Evolutionary conservation across 2,113 vertebrate species (phyloP).

Genomic region (Poecile atricapillus): DNA sequence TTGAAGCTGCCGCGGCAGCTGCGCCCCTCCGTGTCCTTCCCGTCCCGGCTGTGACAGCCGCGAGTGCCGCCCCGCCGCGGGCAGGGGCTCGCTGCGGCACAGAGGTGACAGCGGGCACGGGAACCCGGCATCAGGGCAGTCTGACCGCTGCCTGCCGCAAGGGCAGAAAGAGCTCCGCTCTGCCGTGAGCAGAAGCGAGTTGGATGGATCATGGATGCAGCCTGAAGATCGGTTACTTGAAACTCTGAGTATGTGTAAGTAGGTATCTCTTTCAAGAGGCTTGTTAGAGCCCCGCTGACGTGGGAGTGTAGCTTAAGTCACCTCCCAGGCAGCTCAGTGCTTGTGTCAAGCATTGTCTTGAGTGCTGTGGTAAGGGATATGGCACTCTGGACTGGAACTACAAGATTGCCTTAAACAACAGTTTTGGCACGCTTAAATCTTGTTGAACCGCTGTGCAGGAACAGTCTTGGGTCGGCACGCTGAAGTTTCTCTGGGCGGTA

Average conservation of each 20-base stretch:
- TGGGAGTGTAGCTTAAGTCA: background rate
- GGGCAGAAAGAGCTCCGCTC: background rate
- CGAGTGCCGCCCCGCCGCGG: background rate
- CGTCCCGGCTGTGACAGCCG: background rate
- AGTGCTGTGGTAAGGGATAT: background rate
- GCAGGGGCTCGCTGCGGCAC: background rate
- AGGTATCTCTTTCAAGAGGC: background rate
- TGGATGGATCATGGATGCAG: background rate
- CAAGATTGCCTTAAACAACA: background rate
- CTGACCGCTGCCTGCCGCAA: fast-evolving
- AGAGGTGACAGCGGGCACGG: fast-evolving
- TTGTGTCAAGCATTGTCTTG: too few species aligned
- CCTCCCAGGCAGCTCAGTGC: fast-evolving
- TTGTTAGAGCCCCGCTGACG: fast-evolving
- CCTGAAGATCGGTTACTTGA: fast-evolving
- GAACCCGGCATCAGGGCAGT: fast-evolving
- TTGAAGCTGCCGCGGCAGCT: background rate
- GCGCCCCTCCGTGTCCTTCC: background rate
- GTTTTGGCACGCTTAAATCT: background rate
- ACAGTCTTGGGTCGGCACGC: background rate
- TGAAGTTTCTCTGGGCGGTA: background rate
- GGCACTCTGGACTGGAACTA: background rate
- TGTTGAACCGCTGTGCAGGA: background rate
- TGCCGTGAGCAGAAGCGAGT: fast-evolving
- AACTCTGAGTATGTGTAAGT: too few species aligned